Percentiles rank a stretch among this genome's conserved stretches.
Conservation (phyloP, 2,113 vertebrate species). For the Morone chrysops region DNA sequence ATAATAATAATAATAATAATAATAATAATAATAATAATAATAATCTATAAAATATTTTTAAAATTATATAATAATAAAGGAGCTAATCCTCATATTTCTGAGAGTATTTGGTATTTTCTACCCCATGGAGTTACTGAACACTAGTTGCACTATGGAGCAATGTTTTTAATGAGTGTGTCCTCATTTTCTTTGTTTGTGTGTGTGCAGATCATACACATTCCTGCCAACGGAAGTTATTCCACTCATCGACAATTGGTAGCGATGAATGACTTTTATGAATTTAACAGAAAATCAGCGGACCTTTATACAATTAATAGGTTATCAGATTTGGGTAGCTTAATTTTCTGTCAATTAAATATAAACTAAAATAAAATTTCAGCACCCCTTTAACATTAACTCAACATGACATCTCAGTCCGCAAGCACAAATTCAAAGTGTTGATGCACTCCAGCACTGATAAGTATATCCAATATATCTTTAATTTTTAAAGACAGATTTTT, state of each 20-base stretch:
- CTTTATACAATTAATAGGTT: background rate
- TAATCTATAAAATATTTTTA: too few relatives aligned
- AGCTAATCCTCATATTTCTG: background rate
- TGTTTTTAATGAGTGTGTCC: background rate
- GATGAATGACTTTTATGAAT: background rate
- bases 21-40: background rate
- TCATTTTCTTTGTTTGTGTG: background rate
- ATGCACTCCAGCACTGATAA: constrained; percentile 8
- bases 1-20: too few relatives aligned
- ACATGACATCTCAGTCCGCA: background rate
- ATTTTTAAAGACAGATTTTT: constrained; percentile 32
- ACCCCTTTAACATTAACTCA: background rate
- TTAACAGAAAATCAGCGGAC: background rate
- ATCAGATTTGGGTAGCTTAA: background rate
- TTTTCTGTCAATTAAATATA: background rate
- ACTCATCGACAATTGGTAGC: background rate
- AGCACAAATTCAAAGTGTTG: background rate
- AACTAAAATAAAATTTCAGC: background rate
- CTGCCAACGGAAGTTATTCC: background rate
- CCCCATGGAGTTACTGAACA: too few relatives aligned
- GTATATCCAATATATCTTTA: constrained; percentile 8
- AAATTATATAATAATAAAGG: too few relatives aligned
- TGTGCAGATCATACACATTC: background rate
- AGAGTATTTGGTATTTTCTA: background rate
- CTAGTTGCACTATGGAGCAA: background rate